These are phyloP conservation scores for Pachyrhynchus sulphureomaculatus DNA, from an alignment of 1,140 invertebrate genomes.

Conservation along the genomic window DNA sequence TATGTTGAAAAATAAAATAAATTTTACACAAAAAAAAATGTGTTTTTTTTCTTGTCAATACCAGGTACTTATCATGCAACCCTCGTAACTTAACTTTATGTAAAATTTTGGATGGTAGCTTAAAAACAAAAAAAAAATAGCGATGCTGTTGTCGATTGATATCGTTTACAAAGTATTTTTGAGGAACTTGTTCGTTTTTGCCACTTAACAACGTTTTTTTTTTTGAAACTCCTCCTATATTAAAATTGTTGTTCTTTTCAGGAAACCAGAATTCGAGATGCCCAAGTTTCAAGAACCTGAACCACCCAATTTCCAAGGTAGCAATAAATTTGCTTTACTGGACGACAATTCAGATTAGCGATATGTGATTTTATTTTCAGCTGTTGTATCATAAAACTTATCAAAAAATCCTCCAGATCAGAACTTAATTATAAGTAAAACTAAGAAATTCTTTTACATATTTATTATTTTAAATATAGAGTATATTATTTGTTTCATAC, in stretches of 20 bases:
- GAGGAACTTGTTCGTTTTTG: too few species aligned
- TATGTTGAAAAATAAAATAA: too few species aligned
- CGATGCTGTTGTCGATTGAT: too few species aligned
- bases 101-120: too few species aligned
- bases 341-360: conserved; percentile 35
- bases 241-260: conserved; percentile 24
- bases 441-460: conserved; percentile 31
- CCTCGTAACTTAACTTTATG: too few species aligned
- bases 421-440: conserved; percentile 22
- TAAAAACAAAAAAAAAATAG: too few species aligned
- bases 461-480: conserved; percentile 39
- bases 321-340: conserved; percentile 52
- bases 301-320: conserved; percentile 45
- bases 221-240: background rate
- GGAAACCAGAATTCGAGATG: conserved; percentile 44
- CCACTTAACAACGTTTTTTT: background rate
- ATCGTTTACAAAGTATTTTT: too few species aligned
- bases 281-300: conserved; percentile 48
- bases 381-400: conserved; percentile 5
- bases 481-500: conserved; percentile 36
- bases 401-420: conserved; percentile 4
- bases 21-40: too few species aligned
- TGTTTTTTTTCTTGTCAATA: too few species aligned
- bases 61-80: too few species aligned
- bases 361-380: conserved; percentile 12